Evolutionary conservation across 2,113 vertebrate genomes (phyloP).

Genomic region (Furnarius figulus): DNA sequence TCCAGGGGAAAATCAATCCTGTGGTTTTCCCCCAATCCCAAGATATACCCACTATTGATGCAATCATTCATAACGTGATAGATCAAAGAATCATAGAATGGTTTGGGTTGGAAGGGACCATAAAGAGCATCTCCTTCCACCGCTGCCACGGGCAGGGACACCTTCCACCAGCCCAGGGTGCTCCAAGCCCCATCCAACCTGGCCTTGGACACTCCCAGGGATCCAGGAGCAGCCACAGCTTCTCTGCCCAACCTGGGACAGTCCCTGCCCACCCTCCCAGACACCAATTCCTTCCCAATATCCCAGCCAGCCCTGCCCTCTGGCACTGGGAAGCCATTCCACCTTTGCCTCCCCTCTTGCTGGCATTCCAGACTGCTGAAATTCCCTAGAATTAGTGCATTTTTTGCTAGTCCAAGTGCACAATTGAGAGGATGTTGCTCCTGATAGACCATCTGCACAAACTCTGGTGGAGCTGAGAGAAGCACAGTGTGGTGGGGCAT

Average conservation of each 20-base stretch:
- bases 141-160: neutral
- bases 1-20: neutral
- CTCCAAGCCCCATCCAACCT: accelerated
- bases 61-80: accelerated
- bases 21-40: neutral
- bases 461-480: neutral
- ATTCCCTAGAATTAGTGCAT: neutral
- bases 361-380: neutral
- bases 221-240: neutral
- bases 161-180: accelerated
- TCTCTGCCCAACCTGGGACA: neutral
- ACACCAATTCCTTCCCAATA: accelerated
- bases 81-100: neutral
- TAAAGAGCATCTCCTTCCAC: accelerated
- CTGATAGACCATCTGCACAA: neutral
- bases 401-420: accelerated
- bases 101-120: neutral
- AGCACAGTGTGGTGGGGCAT: accelerated
- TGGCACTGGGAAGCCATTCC: neutral
- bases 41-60: neutral
- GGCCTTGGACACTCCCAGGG: neutral
- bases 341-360: accelerated
- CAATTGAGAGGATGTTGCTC: neutral
- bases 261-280: accelerated
- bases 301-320: accelerated